These are phyloP conservation scores for Drosophila rufa DNA, from an alignment of 1,140 invertebrate species.

Conservation along the genomic window DNA sequence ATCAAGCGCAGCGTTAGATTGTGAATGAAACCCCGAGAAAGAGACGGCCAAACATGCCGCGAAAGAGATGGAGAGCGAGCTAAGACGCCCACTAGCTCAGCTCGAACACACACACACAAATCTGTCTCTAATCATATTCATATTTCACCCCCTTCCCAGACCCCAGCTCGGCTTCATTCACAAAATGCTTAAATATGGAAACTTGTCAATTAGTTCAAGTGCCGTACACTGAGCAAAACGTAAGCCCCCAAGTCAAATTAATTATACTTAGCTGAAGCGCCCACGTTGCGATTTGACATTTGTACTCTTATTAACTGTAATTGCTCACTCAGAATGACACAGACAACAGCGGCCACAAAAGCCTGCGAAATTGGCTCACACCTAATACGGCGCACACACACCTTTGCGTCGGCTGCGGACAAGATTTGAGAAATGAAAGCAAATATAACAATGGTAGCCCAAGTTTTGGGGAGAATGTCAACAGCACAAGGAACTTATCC, in stretches of 20 bases:
- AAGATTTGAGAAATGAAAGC: constrained; percentile 6
- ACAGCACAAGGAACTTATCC: neutral
- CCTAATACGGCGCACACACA: constrained; percentile 7
- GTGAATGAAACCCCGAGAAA: constrained; percentile 50
- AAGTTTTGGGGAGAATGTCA: neutral
- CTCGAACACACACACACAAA: constrained; percentile 37
- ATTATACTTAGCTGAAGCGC: constrained; percentile 66
- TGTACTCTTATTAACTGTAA: constrained; percentile 67
- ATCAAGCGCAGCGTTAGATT: constrained; percentile 46
- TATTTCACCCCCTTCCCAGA: constrained; percentile 19
- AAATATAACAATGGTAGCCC: neutral
- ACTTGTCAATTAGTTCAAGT: constrained; percentile 83
- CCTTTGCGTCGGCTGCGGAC: neutral
- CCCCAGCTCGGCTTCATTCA: constrained; percentile 58
- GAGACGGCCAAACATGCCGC: constrained; percentile 12
- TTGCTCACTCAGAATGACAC: constrained; percentile 64
- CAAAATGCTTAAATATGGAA: constrained; percentile 76
- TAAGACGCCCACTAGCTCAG: constrained; percentile 58
- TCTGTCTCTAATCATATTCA: constrained; percentile 78
- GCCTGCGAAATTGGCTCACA: constrained; percentile 29
- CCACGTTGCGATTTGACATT: constrained; percentile 56
- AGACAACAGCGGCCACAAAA: constrained; percentile 19
- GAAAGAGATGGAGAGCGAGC: constrained; percentile 28
- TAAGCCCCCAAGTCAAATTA: constrained; percentile 64
- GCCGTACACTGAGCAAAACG: constrained; percentile 71